Evolutionary conservation across 2,888 invertebrate genomes (phyloP), one percentile per base, ranked within the genome.

Genomic region (Ennomos erosarius): DNA sequence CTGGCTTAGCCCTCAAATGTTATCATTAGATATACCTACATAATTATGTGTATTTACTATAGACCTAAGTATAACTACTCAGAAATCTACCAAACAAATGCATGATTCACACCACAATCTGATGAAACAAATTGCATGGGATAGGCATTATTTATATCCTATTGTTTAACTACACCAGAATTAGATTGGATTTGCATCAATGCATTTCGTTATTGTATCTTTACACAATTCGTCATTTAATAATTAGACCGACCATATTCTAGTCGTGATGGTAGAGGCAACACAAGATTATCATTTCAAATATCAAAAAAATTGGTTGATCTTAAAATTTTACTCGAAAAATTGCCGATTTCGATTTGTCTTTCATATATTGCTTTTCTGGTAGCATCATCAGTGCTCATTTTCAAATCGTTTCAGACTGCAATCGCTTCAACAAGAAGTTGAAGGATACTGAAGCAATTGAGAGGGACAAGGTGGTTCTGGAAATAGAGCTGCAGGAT

Each of bases 361-460:
- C 36, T 36, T 53, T 26, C 9, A 10, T 45, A 10, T 34, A 45
- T n/a, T 49, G 12, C 12, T 12, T 11, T 13, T 35, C 38, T 35
- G 11, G 35, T 44, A 36, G 3, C 13, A 10, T 45, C 9, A 55
- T 50, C 34, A 9, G 33, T 26, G 40, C 39, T 60, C 63, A 65
- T 62, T 10, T 47, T 60, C n/a, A 54, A 65, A 59, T 56, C 59
- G 37, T 81, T 87, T 26, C 81, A 98, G 98, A 99, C 90, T 96
- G 97, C 84, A 99, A 99, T 92, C 96, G 98, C 81, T 99, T 99
- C 94, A 98, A 98, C 86, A 99, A 99, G 92, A 98, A 97, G 93
- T 95, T 99, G 60, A 98, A 98, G 89, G 98, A 99, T 85, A 97
- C 97, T 34, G 96, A 96, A 76, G 97, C 96, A 62, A 94, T 98